phyloP scores from a whole-genome alignment of 2,888 invertebrate genomes.

The Lepetodrilus schrolli region DNA sequence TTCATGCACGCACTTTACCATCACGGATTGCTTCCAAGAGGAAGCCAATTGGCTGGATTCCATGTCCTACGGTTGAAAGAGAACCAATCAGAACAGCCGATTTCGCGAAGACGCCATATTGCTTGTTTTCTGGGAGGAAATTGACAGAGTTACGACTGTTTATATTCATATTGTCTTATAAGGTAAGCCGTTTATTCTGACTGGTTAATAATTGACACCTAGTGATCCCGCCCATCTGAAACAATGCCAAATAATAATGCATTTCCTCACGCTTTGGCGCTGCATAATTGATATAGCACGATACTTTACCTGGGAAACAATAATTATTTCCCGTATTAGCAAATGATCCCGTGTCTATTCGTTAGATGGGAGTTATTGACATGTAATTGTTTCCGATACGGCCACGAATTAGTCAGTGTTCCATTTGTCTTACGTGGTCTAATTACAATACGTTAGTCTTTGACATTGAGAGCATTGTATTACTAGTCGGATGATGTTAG shows the following conservation, averaged over 20 bases:
- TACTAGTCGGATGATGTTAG: too few species aligned
- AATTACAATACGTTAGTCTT: too few species aligned
- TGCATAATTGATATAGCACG: not conserved
- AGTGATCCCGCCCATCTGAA: not conserved
- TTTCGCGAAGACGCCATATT: not conserved
- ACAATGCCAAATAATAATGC: not conserved
- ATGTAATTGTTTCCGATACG: not conserved
- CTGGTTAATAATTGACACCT: not conserved
- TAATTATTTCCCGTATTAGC: conserved; percentile 1
- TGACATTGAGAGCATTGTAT: too few species aligned
- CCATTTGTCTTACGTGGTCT: too few species aligned
- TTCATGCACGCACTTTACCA: too few species aligned
- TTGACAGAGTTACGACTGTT: not conserved
- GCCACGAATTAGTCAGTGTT: too few species aligned
- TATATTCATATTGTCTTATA: not conserved
- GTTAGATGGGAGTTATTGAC: not conserved
- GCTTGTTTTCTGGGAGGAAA: not conserved
- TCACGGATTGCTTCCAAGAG: too few species aligned
- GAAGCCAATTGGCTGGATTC: too few species aligned
- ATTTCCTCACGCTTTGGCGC: not conserved
- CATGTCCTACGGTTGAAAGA: too few species aligned
- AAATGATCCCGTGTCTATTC: not conserved
- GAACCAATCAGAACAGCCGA: not conserved
- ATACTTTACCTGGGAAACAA: not conserved
- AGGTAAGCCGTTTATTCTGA: not conserved